Base-by-base conservation (phyloP, 2,113 vertebrate species). In the Oreotrochilus melanogaster region DNA sequence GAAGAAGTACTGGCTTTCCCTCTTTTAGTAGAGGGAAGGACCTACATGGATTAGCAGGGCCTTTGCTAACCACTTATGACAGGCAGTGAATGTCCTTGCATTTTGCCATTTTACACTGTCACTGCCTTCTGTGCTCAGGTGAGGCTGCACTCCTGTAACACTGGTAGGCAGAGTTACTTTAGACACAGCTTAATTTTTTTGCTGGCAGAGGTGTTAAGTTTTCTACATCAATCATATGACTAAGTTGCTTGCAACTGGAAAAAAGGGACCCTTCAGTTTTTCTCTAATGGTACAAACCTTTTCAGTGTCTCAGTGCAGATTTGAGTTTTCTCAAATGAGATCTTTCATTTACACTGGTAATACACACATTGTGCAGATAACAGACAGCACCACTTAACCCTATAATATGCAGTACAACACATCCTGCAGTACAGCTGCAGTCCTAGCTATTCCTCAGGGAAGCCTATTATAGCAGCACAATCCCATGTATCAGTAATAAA, bases 401-500 rank as follows among this genome's bases (percentile, higher is more conserved):
- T 86, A 10, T 62, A 81, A 75, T 33, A 37, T 54, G 66, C 43
- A 17, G 28, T 35, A 10, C 35, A 45, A 2, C 54, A 1, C 17
- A 60, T n/a, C 50, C 62, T 16, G 70, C 84, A 47, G 35, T 89
- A 61, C 90, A 87, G 81, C 87, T 82, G 74, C 62, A 94, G 87
- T 18, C 78, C 86, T 70, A 78, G 87, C 89, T 69, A 82, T 74
- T 95, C 87, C 89, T 89, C 66, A 54, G 93, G 81, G 93, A 96
- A 92, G 81, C 42, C 71, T 78, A 45, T 86, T 89, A 79, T 8
- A 88, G 84, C 74, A 83, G 64, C 56, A 70, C 81, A 92, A 70
- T 89, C 87, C 78, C 70, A 39, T 79, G 85, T 91, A 94, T 91
- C 89, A 65, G 92, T 79, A 87, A 89, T 81, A 86, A 95, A 94